Conservation (phyloP, 2,797 vertebrate species). For the Xyrichtys novacula region DNA sequence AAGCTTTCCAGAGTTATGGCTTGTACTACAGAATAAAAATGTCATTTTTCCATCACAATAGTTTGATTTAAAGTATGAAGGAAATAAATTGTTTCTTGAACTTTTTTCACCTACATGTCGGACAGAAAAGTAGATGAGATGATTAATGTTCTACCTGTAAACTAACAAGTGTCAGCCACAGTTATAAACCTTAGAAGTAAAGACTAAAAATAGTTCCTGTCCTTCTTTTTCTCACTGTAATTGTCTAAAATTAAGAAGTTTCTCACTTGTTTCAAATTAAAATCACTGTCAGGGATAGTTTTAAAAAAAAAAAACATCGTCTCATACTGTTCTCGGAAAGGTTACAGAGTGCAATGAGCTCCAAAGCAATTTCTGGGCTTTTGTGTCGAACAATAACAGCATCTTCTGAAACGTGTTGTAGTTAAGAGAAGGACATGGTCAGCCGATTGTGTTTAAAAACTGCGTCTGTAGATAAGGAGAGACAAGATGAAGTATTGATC, state of each 20-base stretch:
- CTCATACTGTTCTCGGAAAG: conserved; percentile 7
- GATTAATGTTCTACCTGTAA: too few relatives aligned
- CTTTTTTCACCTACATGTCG: too few relatives aligned
- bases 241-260: background rate
- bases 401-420: conserved; percentile 1
- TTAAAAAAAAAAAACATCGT: conserved; percentile 17
- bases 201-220: background rate
- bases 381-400: conserved; percentile 7
- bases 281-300: conserved; percentile 4
- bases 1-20: too few relatives aligned
- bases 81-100: too few relatives aligned
- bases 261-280: conserved; percentile 2
- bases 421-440: conserved; percentile 1
- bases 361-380: conserved; percentile 3
- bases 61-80: too few relatives aligned
- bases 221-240: background rate
- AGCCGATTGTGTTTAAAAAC: conserved; percentile 22
- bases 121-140: too few relatives aligned
- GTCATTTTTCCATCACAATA: too few relatives aligned
- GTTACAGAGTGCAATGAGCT: conserved; percentile 4
- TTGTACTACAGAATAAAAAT: too few relatives aligned
- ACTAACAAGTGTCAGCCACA: too few relatives aligned
- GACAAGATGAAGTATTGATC: conserved; percentile 44
- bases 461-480: conserved; percentile 16
- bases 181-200: background rate